Evolutionary conservation across 2,113 vertebrate species (phyloP).

Genomic region (Ploceus nigricollis): DNA sequence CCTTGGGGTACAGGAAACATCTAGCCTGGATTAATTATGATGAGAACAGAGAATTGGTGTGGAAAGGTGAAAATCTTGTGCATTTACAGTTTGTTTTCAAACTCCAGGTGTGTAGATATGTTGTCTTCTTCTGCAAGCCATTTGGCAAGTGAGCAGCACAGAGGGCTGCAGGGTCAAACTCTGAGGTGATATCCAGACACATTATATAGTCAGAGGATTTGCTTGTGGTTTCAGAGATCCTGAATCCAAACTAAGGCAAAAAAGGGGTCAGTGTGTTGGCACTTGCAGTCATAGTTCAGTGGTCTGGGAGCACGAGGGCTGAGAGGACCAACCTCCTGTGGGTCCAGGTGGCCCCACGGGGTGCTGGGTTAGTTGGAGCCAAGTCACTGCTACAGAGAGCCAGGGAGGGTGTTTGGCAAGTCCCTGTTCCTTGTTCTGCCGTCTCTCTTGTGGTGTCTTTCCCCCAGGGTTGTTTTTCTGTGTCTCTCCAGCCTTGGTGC

Average conservation of each 20-base stretch:
- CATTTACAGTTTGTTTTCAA: neutral
- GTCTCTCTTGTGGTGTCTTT: neutral
- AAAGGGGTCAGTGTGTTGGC: neutral
- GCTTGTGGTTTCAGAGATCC: neutral
- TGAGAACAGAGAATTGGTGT: neutral
- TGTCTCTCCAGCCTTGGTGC: neutral
- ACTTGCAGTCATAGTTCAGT: rapidly evolving
- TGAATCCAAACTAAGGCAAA: neutral
- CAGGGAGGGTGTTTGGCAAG: neutral
- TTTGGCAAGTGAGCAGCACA: neutral
- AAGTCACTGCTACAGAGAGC: neutral
- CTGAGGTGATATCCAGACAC: neutral
- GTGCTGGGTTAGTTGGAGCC: neutral
- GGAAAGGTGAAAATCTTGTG: neutral
- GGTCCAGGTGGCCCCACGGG: neutral
- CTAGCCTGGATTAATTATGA: neutral
- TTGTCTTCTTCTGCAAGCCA: neutral
- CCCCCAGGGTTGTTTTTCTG: neutral
- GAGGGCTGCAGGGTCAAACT: neutral
- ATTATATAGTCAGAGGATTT: neutral
- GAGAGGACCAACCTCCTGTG: neutral
- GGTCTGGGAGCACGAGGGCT: neutral
- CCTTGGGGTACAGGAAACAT: neutral
- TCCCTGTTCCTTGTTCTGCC: neutral
- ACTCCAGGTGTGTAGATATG: neutral